Percentiles rank a stretch among this genome's conserved stretches.
Evolutionary conservation across 1,140 invertebrate species (phyloP).

Genomic region (Sycophila sp.): DNA sequence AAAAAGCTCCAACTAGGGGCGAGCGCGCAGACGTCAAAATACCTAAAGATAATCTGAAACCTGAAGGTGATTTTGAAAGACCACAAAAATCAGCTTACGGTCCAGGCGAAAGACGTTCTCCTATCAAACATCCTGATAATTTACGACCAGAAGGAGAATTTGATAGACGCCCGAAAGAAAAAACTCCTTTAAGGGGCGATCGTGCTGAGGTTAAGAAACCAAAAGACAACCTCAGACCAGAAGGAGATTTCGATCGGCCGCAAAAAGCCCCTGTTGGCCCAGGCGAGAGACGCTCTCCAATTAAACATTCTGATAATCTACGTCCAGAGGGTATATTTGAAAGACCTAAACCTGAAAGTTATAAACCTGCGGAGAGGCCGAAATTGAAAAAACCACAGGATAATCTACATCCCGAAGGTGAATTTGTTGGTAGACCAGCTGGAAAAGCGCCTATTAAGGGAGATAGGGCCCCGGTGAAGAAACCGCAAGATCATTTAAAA

Average conservation of each 20-base stretch:
- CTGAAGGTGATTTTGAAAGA: constrained; percentile 71
- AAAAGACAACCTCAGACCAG: constrained; percentile 66
- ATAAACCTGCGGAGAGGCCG: constrained; percentile 48
- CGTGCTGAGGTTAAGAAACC: constrained; percentile 54
- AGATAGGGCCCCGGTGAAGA: constrained; percentile 61
- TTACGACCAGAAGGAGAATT: constrained; percentile 64
- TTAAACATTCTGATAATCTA: constrained; percentile 65
- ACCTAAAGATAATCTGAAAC: constrained; percentile 67
- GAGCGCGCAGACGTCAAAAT: constrained; percentile 63
- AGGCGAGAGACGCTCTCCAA: constrained; percentile 50
- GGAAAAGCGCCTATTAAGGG: constrained; percentile 64
- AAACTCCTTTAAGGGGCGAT: constrained; percentile 51
- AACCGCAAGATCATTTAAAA: constrained; percentile 59
- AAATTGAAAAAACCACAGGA: constrained; percentile 60
- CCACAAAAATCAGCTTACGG: constrained; percentile 61
- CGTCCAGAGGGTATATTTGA: constrained; percentile 66
- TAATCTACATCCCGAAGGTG: constrained; percentile 66
- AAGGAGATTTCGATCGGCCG: constrained; percentile 62
- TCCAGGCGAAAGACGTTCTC: constrained; percentile 63
- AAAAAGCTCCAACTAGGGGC: constrained; percentile 58
- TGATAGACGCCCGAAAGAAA: constrained; percentile 60
- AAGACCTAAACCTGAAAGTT: constrained; percentile 60
- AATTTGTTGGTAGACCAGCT: constrained; percentile 60
- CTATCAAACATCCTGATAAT: constrained; percentile 58
- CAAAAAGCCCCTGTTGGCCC: constrained; percentile 49